phyloP scores from a whole-genome alignment of 64 coral and sea anemone genomes.

The Actinia tenebrosa region DNA sequence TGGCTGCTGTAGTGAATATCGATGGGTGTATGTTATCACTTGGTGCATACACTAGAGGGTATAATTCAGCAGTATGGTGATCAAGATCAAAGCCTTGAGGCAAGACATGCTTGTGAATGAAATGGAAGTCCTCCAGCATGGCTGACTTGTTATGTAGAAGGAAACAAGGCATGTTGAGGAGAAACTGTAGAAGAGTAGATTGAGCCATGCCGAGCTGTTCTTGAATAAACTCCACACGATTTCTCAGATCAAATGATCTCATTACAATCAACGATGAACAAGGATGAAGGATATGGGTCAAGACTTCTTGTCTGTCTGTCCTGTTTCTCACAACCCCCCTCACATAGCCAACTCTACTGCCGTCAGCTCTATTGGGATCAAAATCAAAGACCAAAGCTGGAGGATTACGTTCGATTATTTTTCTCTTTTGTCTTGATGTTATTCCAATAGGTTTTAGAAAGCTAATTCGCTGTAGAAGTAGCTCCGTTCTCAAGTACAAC shows the following conservation, averaged over 20 bases:
- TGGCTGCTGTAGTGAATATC: slow-evolving; percentile 42
- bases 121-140: slow-evolving; percentile 40
- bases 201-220: slow-evolving; percentile 84
- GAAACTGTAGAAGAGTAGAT: slow-evolving; percentile 55
- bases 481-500: slow-evolving; percentile 72
- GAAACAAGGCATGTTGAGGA: slow-evolving; percentile 66
- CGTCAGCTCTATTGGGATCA: slow-evolving; percentile 23
- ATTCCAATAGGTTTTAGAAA: slow-evolving; percentile 74
- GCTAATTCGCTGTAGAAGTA: slow-evolving; percentile 59
- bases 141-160: slow-evolving; percentile 35
- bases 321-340: slow-evolving; percentile 46
- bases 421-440: slow-evolving; percentile 68
- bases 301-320: slow-evolving; percentile 18
- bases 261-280: slow-evolving; percentile 55
- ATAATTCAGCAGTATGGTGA: slow-evolving; percentile 76
- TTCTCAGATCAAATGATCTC: slow-evolving; percentile 37
- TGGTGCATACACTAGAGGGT: slow-evolving; percentile 49
- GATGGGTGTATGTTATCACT: slow-evolving; percentile 44
- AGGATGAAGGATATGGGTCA: slow-evolving; percentile 65
- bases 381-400: slow-evolving; percentile 60
- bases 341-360: slow-evolving; percentile 50
- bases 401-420: slow-evolving; percentile 59
- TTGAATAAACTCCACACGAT: slow-evolving; percentile 50
- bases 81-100: slow-evolving; percentile 66
- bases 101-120: slow-evolving; percentile 60